These are phyloP conservation scores for Arothron firmamentum DNA, from an alignment of 2,113 vertebrate species.

Conservation along the genomic window DNA sequence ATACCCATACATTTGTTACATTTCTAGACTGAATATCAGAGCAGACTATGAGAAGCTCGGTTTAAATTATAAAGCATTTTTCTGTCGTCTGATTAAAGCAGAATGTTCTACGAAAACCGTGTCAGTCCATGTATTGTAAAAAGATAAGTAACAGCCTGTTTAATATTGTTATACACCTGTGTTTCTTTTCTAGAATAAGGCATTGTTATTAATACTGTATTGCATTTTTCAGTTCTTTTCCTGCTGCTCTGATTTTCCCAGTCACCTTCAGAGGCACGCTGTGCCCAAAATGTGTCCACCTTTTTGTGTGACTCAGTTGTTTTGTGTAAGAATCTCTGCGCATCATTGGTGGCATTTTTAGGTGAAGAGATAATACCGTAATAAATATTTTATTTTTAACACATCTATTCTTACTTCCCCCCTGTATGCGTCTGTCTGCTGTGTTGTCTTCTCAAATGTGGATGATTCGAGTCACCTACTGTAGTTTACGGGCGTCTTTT, in stretches of 20 bases:
- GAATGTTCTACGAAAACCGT: conserved; percentile 12
- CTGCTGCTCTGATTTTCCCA: conserved; percentile 60
- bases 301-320: conserved; percentile 22
- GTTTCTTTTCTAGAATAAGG: conserved; percentile 9
- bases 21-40: conserved; percentile 38
- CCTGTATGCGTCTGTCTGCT: conserved; percentile 1
- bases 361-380: conserved; percentile 67
- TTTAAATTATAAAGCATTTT: neutral
- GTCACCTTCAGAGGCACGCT: conserved; percentile 36
- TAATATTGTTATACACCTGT: conserved; percentile 9
- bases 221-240: conserved; percentile 38
- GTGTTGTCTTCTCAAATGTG: conserved; percentile 3
- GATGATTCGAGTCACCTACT: neutral
- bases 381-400: conserved; percentile 76
- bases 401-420: conserved; percentile 15
- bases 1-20: conserved; percentile 65
- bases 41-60: conserved; percentile 29
- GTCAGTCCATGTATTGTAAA: conserved; percentile 33
- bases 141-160: conserved; percentile 26
- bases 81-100: conserved; percentile 14
- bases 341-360: conserved; percentile 40
- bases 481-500: neutral
- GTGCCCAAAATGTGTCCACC: conserved; percentile 17
- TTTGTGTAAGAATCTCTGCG: conserved; percentile 32
- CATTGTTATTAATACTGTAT: conserved; percentile 19